phyloP scores from a whole-genome alignment of 2,113 vertebrate genomes.

The Myotis brandtii region DNA sequence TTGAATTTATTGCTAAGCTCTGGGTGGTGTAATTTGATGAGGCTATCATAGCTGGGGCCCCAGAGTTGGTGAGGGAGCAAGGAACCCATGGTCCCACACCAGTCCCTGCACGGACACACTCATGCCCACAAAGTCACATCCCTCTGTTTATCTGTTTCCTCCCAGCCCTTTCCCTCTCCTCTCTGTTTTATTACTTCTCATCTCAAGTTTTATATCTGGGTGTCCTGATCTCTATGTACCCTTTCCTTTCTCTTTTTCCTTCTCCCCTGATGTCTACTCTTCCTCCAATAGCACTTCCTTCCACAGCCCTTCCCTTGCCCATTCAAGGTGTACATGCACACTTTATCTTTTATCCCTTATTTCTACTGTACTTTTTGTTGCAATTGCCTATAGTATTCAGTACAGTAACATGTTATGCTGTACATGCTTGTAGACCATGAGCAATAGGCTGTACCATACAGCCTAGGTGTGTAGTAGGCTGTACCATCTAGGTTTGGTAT shows the following conservation, averaged over 20 bases:
- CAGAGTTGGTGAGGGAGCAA: not conserved
- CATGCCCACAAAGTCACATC: not conserved
- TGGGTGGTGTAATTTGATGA: not conserved
- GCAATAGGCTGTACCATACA: not conserved
- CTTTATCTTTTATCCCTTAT: not conserved
- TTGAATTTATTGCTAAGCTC: not conserved
- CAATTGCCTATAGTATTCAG: not conserved
- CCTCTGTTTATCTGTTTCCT: not conserved
- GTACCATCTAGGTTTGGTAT: not conserved
- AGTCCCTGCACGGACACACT: not conserved
- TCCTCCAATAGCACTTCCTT: not conserved
- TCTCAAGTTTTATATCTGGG: not conserved
- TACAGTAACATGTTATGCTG: not conserved
- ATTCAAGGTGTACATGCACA: not conserved
- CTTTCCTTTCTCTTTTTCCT: not conserved
- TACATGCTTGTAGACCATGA: not conserved
- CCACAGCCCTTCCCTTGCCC: not conserved
- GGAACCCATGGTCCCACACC: not conserved
- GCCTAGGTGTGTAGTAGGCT: not conserved
- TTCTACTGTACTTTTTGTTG: not conserved
- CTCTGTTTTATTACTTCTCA: not conserved
- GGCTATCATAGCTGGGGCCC: not conserved
- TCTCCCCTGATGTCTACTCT: not conserved
- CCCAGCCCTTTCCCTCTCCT: not conserved
- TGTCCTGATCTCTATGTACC: not conserved